Base-by-base conservation (phyloP, 2,888 invertebrate genomes). In the Cistogaster globosa region DNA sequence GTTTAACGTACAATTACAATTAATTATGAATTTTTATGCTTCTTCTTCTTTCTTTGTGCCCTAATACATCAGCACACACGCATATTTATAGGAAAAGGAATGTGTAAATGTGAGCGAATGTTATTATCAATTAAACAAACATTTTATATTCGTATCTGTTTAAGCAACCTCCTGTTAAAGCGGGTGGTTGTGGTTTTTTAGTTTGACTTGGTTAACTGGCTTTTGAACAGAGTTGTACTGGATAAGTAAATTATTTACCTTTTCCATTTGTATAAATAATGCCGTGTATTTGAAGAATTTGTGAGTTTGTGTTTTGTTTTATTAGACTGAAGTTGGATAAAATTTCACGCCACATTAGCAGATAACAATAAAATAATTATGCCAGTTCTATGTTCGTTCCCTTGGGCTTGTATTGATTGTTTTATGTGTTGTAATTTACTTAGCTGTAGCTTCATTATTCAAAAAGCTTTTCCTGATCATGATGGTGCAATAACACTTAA, bases 321-420 rank as follows among this genome's bases (percentile, higher is more conserved):
- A 71, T 57, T 65, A 20, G 42, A 67, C 38, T 55, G 74, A 42
- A 72, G 85, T 60, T 77, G 82, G 87, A 88, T 88, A 89, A 89
- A 80, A 90, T 89, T 89, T 89, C 87, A 89, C 87, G 89, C 88
- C 88, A 87, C 89, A 89, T 90, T 89, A 88, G 87, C 88, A 88
- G 88, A 82, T 86, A 87, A 90, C 89, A 89, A 89, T 89, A 87
- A 89, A 89, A 89, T 89, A 89, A 89, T 89, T 89, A 89, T 86
- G 87, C 22, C 62, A 55, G 55, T 45, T 69, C 22, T 51, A 78
- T 42, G 42, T 42, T 42, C 8, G 16, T 84, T 67, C 74, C 78
- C 82, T 63, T 12, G 9, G 69, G 62, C 58, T 22, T 60, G 58
- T 45, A 20, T 18, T 58, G 51, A 6, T 36, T 45, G 3, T 18